Percentiles rank a stretch among this genome's conserved stretches.
Evolutionary conservation across 2,888 invertebrate species (phyloP).

Genomic region (Rhamnusium bicolor): DNA sequence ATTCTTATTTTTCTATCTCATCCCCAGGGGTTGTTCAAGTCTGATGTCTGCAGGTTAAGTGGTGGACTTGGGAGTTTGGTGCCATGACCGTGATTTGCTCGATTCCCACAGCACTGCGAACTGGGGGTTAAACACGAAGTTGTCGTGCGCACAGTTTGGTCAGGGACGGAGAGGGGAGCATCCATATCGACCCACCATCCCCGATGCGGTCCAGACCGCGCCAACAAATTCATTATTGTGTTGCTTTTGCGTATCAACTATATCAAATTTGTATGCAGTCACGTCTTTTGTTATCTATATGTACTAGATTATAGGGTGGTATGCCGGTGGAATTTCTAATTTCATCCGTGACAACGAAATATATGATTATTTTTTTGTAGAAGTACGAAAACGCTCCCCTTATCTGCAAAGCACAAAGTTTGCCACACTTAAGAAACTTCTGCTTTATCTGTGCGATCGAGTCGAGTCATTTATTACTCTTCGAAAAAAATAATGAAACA

Average conservation of each 20-base stretch:
- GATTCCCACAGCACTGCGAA: conserved; percentile 54
- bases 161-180: conserved; percentile 46
- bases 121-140: conserved; percentile 42
- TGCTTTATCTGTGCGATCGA: conserved; percentile 27
- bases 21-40: conserved; percentile 17
- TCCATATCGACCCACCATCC: conserved; percentile 60
- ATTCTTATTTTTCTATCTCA: conserved; percentile 26
- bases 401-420: conserved; percentile 15
- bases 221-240: conserved; percentile 63
- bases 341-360: background rate
- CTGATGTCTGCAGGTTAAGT: conserved; percentile 30
- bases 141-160: conserved; percentile 26
- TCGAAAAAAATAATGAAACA: background rate
- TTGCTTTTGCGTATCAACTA: conserved; percentile 62
- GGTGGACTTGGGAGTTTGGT: conserved; percentile 30
- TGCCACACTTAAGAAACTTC: conserved; percentile 15
- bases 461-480: conserved; percentile 17
- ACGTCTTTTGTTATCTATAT: conserved; percentile 37
- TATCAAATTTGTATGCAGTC: conserved; percentile 60
- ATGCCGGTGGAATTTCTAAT: conserved; percentile 20
- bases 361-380: conserved; percentile 8
- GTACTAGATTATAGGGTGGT: conserved; percentile 9
- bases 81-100: conserved; percentile 46
- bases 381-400: background rate
- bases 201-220: conserved; percentile 64